phyloP scores from a whole-genome alignment of 64 coral and sea anemone genomes.

The Cladopsammia gracilis region DNA sequence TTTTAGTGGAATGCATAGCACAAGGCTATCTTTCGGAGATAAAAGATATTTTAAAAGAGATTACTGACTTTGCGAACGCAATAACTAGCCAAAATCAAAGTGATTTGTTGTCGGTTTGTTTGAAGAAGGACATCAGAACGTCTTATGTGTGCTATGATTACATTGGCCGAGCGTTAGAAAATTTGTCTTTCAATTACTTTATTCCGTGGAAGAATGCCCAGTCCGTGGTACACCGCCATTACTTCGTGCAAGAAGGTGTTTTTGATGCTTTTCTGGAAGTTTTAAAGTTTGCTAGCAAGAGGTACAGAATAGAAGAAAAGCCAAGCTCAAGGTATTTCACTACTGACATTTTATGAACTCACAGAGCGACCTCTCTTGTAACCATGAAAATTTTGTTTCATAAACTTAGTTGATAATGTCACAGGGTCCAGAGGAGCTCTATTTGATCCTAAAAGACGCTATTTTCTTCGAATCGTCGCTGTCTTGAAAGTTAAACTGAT shows the following conservation, averaged over 20 bases:
- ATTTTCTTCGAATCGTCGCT: too few species aligned
- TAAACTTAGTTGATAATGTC: too few species aligned
- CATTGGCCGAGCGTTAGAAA: constrained; percentile 55
- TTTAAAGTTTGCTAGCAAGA: constrained; percentile 77
- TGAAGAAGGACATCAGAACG: background rate
- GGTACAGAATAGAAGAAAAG: constrained; percentile 64
- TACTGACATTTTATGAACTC: background rate
- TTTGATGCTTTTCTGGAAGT: constrained; percentile 89
- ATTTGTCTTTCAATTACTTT: constrained; percentile 83
- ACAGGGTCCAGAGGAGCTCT: too few species aligned
- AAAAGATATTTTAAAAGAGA: constrained; percentile 52
- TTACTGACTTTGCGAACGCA: constrained; percentile 59
- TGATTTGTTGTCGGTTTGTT: constrained; percentile 47
- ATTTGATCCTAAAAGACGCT: too few species aligned
- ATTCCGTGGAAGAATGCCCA: constrained; percentile 90
- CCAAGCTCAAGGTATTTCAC: constrained; percentile 29
- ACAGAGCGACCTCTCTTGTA: too few species aligned
- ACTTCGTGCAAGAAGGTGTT: constrained; percentile 93
- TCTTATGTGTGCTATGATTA: constrained; percentile 68
- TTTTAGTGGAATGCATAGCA: constrained; percentile 62
- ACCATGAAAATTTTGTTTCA: too few species aligned
- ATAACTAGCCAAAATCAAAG: constrained; percentile 16
- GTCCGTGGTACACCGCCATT: constrained; percentile 82
- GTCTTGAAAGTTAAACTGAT: too few species aligned
- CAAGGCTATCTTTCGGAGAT: constrained; percentile 71